phyloP scores from a whole-genome alignment of 2,113 vertebrate genomes.

The Probosciger aterrimus region DNA sequence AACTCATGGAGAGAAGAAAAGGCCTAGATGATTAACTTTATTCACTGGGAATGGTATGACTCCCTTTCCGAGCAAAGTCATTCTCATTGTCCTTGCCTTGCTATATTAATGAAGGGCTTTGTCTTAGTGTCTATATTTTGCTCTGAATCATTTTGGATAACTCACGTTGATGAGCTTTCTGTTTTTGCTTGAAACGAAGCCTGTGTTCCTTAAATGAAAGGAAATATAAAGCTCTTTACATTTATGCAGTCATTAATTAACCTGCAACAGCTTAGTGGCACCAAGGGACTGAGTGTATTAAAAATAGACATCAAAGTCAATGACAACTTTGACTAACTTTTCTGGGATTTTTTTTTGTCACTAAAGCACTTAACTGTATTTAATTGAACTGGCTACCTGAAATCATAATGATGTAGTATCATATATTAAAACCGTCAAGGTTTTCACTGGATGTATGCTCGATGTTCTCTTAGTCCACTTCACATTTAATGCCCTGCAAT shows the following conservation, averaged over 20 bases:
- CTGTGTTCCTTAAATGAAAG: constrained; percentile 3
- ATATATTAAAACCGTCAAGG: neutral
- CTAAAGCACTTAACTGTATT: constrained; percentile 30
- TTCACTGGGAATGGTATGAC: neutral
- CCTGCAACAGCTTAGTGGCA: constrained; percentile 1
- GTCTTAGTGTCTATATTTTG: neutral
- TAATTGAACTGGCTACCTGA: neutral
- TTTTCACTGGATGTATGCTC: neutral
- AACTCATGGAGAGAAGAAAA: neutral
- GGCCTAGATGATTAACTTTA: constrained; percentile 24
- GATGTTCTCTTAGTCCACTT: neutral
- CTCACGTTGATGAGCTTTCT: constrained; percentile 34
- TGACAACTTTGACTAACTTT: constrained; percentile 44
- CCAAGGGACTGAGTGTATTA: constrained; percentile 26
- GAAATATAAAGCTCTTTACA: constrained; percentile 26
- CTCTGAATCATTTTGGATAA: constrained; percentile 6
- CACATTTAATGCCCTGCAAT: neutral
- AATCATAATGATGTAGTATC: neutral
- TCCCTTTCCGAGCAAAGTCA: neutral
- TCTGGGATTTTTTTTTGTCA: neutral
- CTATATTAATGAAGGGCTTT: neutral
- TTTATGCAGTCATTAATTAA: constrained; percentile 55
- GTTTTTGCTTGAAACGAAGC: neutral
- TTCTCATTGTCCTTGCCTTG: neutral
- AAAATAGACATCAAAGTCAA: constrained; percentile 29